These are phyloP conservation scores for Phengaris arion DNA, from an alignment of 2,888 invertebrate genomes.

Conservation along the genomic window DNA sequence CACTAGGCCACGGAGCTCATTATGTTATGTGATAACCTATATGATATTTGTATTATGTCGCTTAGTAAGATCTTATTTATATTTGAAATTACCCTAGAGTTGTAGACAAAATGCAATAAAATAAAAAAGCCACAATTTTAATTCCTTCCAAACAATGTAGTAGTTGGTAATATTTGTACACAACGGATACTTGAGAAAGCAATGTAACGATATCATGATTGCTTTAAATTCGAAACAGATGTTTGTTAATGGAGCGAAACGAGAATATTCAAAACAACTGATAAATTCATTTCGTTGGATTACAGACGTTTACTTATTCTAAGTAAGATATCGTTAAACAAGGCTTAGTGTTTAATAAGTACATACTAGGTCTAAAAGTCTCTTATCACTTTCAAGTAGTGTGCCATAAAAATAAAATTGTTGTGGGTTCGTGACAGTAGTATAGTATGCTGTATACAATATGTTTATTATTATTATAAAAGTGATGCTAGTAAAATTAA, in stretches of 20 bases:
- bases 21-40: not conserved
- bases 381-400: constrained; percentile 4
- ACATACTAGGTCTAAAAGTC: not conserved
- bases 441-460: not conserved
- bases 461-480: too few species aligned
- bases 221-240: constrained; percentile 28
- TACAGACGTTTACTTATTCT: constrained; percentile 7
- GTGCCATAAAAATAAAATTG: not conserved
- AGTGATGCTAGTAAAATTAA: not conserved
- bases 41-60: not conserved
- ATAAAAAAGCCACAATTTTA: not conserved
- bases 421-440: not conserved
- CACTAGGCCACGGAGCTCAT: too few species aligned
- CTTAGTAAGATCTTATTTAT: too few species aligned
- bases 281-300: constrained; percentile 18
- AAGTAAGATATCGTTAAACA: constrained; percentile 21
- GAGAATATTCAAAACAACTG: constrained; percentile 26
- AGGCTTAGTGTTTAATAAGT: constrained; percentile 19
- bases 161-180: not conserved
- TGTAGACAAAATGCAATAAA: not conserved
- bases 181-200: constrained; percentile 27
- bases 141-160: not conserved
- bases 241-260: constrained; percentile 25
- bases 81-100: too few species aligned
- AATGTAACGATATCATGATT: constrained; percentile 23